Evolutionary conservation across 2,797 vertebrate species (phyloP).

Genomic region (Avahi laniger): DNA sequence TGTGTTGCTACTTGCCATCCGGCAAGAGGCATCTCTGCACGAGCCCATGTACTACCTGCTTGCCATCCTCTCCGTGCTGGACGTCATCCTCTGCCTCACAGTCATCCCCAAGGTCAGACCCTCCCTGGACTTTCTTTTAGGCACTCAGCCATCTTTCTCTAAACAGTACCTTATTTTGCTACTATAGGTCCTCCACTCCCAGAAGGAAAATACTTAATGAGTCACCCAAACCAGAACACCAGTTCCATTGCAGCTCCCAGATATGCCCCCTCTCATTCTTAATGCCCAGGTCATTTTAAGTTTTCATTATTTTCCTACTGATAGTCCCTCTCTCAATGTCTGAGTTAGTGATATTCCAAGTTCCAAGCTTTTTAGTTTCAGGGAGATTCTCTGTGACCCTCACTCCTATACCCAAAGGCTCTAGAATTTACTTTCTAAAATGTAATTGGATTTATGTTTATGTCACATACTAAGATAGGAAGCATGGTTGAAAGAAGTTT

Average conservation of each 20-base stretch:
- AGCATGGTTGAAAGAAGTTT: neutral
- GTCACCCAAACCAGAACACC: neutral
- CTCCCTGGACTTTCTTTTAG: neutral
- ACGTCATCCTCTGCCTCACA: constrained; percentile 81
- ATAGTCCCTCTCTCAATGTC: neutral
- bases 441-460: neutral
- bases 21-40: constrained; percentile 78
- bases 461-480: neutral
- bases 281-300: neutral
- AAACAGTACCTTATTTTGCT: neutral
- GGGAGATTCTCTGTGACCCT: neutral
- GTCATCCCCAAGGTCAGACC: constrained; percentile 70
- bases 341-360: neutral
- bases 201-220: neutral
- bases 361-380: neutral
- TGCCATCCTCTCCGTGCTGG: constrained; percentile 82
- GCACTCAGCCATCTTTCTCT: neutral
- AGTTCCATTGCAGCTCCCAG: neutral
- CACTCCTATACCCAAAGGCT: neutral
- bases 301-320: neutral
- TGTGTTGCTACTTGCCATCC: constrained; percentile 77
- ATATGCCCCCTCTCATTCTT: neutral
- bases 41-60: constrained; percentile 86
- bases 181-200: neutral
- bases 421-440: constrained; percentile 23